Evolutionary conservation across 2,888 invertebrate genomes (phyloP).

Genomic region (Troides oblongomaculatus): DNA sequence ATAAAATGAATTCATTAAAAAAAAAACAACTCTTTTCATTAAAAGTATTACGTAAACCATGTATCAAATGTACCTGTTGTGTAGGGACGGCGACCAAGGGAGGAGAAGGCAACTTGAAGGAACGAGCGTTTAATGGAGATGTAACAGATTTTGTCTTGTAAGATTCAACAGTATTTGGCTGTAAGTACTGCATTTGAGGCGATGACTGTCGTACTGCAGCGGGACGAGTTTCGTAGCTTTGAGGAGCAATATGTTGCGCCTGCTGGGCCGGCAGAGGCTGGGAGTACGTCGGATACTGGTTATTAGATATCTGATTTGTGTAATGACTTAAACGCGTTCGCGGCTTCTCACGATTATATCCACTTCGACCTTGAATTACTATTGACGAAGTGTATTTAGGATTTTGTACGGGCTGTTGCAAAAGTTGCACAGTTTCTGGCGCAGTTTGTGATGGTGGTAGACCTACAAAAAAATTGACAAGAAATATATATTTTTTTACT

Average conservation of each 20-base stretch:
- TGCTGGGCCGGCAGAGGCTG: constrained; percentile 39
- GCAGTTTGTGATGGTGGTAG: constrained; percentile 75
- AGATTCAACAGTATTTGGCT: constrained; percentile 48
- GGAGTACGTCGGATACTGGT: constrained; percentile 55
- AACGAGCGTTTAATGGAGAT: constrained; percentile 43
- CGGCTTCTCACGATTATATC: constrained; percentile 62
- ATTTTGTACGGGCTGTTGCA: constrained; percentile 67
- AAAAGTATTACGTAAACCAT: background rate
- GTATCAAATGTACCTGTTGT: constrained; percentile 51
- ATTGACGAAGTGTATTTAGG: constrained; percentile 63
- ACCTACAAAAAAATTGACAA: constrained; percentile 35
- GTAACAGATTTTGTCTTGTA: constrained; percentile 57
- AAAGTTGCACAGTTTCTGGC: constrained; percentile 72
- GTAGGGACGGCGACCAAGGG: constrained; percentile 56
- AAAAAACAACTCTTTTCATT: too few species aligned
- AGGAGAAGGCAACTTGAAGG: constrained; percentile 75
- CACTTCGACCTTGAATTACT: constrained; percentile 61
- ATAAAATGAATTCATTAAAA: too few species aligned
- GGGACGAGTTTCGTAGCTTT: constrained; percentile 36
- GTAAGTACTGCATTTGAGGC: constrained; percentile 63
- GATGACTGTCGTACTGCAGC: constrained; percentile 39
- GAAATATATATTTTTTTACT: background rate
- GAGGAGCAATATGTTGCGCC: constrained; percentile 33
- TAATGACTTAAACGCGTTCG: constrained; percentile 57
- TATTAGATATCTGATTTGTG: constrained; percentile 41